Evolutionary conservation across 2,888 invertebrate genomes (phyloP), one percentile per base, ranked within the genome.

Genomic region (Cataglyphis cursor): DNA sequence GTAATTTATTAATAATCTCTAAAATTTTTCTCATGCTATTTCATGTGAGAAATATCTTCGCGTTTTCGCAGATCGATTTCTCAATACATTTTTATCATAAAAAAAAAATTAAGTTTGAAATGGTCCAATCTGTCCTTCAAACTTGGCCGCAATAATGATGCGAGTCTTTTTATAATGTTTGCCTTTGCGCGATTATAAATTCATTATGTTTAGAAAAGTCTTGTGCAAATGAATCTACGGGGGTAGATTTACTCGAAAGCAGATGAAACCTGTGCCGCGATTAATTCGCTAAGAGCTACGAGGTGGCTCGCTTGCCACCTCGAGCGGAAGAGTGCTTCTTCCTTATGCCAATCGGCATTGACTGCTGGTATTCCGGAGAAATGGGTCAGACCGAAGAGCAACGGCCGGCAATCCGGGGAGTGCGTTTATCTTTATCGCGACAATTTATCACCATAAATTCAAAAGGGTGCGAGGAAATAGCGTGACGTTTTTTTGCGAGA

Each of bases 361-460:
- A 80, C 78, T 80, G 78, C 35, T 57, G 59, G 59, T 44, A 57
- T 68, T 57, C 15, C 21, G 21, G 31, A 59, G 78, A 80, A 80
- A 59, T 59, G 44, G 62, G 62, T 76, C 78, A 62, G 28, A 10
- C 15, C 31, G 31, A 65, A 66, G 76, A 61, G 73, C 35, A 78
- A 57, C 68, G 73, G 48, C 66, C 35, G n/a, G 48, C 62, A 74
- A 86, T 83, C 72, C 59, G 66, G 44, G 75, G 44, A 57, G 61
- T 83, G 72, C 66, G 78, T 64, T 76, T 76, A 82, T 83, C 85
- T 74, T 64, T 57, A 31, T 72, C 41, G 18, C 31, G 65, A 44
- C 68, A 62, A 81, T 86, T 54, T 75, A 72, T 84, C 84, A 66
- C 21, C 81, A 80, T 75, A 75, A 83, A 89, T 83, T 76, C 68